Conservation (phyloP, 2,888 invertebrate genomes). For the Drosophila parthenogenetica region DNA sequence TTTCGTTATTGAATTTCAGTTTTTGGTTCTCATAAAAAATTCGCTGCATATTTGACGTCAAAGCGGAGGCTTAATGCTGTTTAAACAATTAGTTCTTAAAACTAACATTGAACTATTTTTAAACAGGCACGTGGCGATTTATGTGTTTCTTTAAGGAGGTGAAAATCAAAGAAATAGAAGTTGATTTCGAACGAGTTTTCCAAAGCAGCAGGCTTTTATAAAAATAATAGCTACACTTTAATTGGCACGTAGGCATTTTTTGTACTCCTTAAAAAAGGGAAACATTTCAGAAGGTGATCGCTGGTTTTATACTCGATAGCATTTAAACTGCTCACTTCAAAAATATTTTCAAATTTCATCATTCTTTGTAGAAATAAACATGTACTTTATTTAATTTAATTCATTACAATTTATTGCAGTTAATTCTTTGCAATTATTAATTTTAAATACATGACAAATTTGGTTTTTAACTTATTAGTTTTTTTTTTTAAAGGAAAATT, state of each 20-base stretch:
- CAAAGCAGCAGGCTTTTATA: too few relatives aligned
- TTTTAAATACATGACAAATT: too few relatives aligned
- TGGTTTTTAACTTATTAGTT: too few relatives aligned
- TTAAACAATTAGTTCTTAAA: not conserved
- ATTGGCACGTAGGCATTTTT: not conserved
- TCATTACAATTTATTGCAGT: too few relatives aligned
- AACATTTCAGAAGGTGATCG: not conserved
- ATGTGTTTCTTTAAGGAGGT: too few relatives aligned
- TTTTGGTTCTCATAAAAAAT: not conserved
- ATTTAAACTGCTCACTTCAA: too few relatives aligned
- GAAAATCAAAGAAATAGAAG: not conserved
- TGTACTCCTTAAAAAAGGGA: not conserved
- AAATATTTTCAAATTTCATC: too few relatives aligned
- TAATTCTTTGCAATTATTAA: too few relatives aligned
- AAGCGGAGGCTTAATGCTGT: not conserved
- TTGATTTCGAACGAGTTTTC: not conserved
- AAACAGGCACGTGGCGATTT: too few relatives aligned
- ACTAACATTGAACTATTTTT: too few relatives aligned
- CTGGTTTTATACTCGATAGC: not conserved
- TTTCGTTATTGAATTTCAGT: constrained; percentile 3
- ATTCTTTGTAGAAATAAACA: too few relatives aligned
- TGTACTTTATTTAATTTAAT: too few relatives aligned
- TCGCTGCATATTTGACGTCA: constrained; percentile 6
- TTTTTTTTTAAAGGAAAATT: not conserved
- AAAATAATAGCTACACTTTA: not conserved